Conservation (phyloP, 2,113 vertebrate genomes). For the Ameiurus melas region DNA sequence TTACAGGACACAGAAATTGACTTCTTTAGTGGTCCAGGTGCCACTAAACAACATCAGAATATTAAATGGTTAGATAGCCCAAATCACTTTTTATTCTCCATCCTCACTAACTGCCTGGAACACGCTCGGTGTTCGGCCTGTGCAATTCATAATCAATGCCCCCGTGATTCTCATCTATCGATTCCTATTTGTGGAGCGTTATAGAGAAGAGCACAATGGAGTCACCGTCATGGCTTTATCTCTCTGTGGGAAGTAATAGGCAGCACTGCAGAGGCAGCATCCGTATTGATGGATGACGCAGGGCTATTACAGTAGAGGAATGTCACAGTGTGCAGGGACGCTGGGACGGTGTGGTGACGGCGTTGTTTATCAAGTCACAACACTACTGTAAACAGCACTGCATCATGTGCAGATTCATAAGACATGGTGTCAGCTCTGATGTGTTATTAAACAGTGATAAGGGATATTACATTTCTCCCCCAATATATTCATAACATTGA, state of each 20-base stretch:
- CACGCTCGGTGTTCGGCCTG: neutral
- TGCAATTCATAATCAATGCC: neutral
- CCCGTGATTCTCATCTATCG: neutral
- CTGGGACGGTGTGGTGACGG: neutral
- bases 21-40: conserved; percentile 5
- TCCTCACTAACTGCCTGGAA: neutral
- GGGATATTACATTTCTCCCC: neutral
- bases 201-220: neutral
- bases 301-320: neutral
- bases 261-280: conserved; percentile 28
- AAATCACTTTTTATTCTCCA: neutral
- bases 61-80: neutral
- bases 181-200: neutral
- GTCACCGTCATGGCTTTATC: neutral
- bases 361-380: conserved; percentile 1
- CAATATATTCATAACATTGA: neutral
- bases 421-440: neutral
- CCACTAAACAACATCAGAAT: conserved; percentile 28
- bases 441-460: neutral
- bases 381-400: neutral
- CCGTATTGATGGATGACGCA: conserved; percentile 23
- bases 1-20: neutral
- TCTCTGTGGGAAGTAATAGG: neutral
- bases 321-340: neutral
- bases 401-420: neutral